Evolutionary conservation across 1,140 invertebrate genomes (phyloP), one percentile per base, ranked within the genome.

Genomic region (Lasioglossum baleicum): DNA sequence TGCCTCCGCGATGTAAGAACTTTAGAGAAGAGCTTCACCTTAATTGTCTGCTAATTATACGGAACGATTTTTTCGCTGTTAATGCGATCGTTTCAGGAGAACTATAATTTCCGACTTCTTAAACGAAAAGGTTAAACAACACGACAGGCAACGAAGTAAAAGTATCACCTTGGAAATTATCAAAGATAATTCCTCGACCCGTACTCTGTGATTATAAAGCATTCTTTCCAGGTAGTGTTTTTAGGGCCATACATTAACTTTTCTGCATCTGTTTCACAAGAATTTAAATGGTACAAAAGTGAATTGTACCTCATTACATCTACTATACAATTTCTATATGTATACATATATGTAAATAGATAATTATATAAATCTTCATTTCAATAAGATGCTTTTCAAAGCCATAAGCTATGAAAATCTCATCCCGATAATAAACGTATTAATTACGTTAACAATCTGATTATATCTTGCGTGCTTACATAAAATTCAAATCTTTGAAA

Each of bases 111-210:
- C 42, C 35, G 35, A 31, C 13, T 70, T 71, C 44, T 26, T 22
- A 26, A 48, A 40, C 42, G 58, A 42, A 77, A 63, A 71, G 58
- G 44, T 63, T 64, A 64, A 64, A 67, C 40, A 15, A 61, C 68
- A 53, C n/a, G 20, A 35, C 68, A 22, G 20, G 7, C 6, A 20
- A 20, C 7, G n/a, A 17, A 73, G 70, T 73, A 79, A 79, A 73
- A 79, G 61, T 61, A 79, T 73, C 69, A 73, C 70, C 61, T 74
- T 79, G 76, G 20, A 20, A 40, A 71, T 73, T 58, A 65, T 74
- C 40, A 66, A 13, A 48, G 58, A 11, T 72, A 44, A 53, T 73
- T 56, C 35, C n/a, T 31, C 15, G 0, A n/a, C 10, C 7, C 58
- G 8, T 7, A 20, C 13, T 15, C 69, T 42, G 31, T 31, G 17